Evolutionary conservation across 1,140 invertebrate genomes (phyloP).

Genomic region (Reticulitermes speratus): DNA sequence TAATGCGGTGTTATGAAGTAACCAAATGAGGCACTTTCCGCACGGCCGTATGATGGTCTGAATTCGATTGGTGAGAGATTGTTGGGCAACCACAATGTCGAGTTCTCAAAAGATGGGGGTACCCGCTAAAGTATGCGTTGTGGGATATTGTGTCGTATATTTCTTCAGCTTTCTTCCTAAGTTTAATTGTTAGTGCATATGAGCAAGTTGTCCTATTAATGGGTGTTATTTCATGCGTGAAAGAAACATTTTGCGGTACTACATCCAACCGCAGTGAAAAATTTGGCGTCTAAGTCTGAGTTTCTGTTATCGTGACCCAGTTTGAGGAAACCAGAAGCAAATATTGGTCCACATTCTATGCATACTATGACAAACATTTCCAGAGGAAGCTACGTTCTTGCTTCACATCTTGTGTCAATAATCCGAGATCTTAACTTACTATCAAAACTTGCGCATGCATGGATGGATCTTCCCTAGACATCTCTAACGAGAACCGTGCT

Average conservation of each 20-base stretch:
- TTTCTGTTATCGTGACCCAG: background rate
- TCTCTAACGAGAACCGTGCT: background rate
- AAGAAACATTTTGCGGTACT: background rate
- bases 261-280: background rate
- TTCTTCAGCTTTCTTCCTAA: background rate
- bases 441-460: background rate
- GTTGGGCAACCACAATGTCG: no score
- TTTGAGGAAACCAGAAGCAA: background rate
- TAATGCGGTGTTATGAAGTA: no score
- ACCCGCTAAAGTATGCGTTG: no score
- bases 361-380: conserved; percentile 2
- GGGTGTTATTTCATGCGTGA: background rate
- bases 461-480: conserved; percentile 1
- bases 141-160: no score
- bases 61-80: no score
- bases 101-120: no score
- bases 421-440: background rate
- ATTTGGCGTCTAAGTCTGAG: background rate
- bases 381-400: background rate
- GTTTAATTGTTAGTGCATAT: background rate
- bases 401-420: background rate
- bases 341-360: conserved; percentile 12
- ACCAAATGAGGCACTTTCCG: no score
- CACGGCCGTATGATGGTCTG: no score
- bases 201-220: no score